A percentile compares a stretch with the other conserved stretches of the same genome.
Evolutionary conservation across 2,113 vertebrate species (phyloP).

Genomic region (Hydrochoerus hydrochaeris): DNA sequence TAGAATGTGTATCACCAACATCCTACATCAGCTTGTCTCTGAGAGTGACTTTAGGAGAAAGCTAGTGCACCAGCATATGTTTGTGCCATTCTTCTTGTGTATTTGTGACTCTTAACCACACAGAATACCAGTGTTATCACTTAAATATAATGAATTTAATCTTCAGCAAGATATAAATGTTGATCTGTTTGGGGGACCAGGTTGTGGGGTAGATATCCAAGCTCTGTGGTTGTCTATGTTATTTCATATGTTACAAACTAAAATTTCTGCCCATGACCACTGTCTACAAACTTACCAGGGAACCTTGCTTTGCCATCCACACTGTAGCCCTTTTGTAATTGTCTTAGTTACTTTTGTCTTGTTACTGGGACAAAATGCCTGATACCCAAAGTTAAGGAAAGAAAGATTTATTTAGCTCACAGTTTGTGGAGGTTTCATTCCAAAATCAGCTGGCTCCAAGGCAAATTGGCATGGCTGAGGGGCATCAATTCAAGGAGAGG

Average conservation of each 20-base stretch:
- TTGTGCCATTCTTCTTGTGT: background rate
- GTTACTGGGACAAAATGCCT: too few species aligned
- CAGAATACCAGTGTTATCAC: background rate
- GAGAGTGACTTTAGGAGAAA: slow-evolving; percentile 19
- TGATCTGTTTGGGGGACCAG: background rate
- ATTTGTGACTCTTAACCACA: background rate
- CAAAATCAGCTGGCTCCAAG: too few species aligned
- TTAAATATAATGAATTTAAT: background rate
- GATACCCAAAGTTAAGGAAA: too few species aligned
- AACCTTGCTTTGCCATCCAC: background rate
- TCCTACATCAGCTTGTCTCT: background rate
- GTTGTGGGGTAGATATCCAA: background rate
- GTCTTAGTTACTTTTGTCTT: too few species aligned
- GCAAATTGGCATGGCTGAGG: too few species aligned
- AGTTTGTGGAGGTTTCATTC: too few species aligned
- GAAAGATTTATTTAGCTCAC: too few species aligned
- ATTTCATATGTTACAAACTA: slow-evolving; percentile 1
- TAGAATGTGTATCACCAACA: background rate
- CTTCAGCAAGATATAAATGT: background rate
- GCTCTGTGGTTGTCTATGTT: background rate
- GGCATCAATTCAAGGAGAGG: too few species aligned
- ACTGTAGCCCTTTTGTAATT: background rate
- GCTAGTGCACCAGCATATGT: background rate
- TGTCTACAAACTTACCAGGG: background rate
- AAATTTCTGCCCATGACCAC: background rate